Evolutionary conservation across 2,888 invertebrate species (phyloP).

Genomic region (Rosalia funebris): DNA sequence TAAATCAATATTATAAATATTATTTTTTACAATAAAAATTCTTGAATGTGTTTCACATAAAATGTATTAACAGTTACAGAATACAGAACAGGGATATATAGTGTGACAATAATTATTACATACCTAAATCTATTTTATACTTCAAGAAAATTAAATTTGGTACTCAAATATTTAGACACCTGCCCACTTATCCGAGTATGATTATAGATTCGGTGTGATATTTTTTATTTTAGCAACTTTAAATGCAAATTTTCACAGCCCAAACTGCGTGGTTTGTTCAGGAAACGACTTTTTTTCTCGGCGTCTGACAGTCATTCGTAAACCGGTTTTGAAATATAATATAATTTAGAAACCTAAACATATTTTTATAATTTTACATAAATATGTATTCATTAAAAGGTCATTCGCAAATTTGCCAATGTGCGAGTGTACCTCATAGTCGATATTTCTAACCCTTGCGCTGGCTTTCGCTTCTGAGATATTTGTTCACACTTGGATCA

Average conservation of each 20-base stretch:
- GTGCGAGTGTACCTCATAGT: not conserved
- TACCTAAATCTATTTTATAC: too few species aligned
- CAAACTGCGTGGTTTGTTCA: not conserved
- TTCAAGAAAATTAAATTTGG: not conserved
- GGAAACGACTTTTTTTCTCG: not conserved
- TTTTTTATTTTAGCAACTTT: not conserved
- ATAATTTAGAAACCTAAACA: not conserved
- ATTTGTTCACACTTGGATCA: conserved; percentile 28
- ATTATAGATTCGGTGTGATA: not conserved
- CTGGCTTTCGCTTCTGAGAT: conserved; percentile 21
- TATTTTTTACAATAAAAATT: too few species aligned
- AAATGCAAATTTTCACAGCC: not conserved
- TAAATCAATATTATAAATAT: too few species aligned
- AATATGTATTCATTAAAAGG: not conserved
- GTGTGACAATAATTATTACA: too few species aligned
- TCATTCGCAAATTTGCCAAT: not conserved
- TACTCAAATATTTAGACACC: not conserved
- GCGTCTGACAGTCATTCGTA: not conserved
- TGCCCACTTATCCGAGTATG: not conserved
- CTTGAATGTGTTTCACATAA: too few species aligned
- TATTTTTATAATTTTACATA: not conserved
- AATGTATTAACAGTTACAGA: too few species aligned
- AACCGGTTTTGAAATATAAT: not conserved
- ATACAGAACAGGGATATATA: too few species aligned
- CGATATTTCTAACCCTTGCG: not conserved